Evolutionary conservation across 2,797 vertebrate genomes (phyloP), one percentile per base, ranked within the genome.

Genomic region (Hypotaenidia philippensis): DNA sequence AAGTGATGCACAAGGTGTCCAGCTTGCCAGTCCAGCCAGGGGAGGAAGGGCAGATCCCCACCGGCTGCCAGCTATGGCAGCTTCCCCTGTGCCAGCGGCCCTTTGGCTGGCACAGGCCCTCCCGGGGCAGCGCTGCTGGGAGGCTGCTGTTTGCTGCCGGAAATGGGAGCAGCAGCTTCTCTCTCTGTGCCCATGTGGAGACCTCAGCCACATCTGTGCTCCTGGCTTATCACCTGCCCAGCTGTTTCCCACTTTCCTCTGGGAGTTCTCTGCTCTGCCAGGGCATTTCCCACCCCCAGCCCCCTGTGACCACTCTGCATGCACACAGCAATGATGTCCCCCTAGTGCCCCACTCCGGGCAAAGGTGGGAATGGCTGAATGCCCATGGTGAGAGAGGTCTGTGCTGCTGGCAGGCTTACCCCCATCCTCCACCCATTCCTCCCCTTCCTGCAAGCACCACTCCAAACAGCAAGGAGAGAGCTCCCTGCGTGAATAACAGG

Each of bases 161-260:
- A 70, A 84, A 41, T 41, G 55, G 65, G 61, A 84, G 50, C 60
- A 63, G 60, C 38, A 63, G n/a, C 26, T 26, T 57, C 60, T 68
- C 49, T 31, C 15, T 16, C 59, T 14, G 29, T 12, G 10, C 9
- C 23, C 16, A 4, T 10, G 22, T 27, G 34, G 41, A 85, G 47
- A 49, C 11, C 60, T 89, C 70, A 72, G 40, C 38, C 38, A 45
- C 34, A 27, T 47, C 26, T 65, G 77, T 89, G 61, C 31, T 44
- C 66, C 1, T 1, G 13, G 14, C n/a, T 80, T 59, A 83, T n/a
- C 6, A 0, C 65, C 32, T n/a, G 25, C 40, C 22, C 2, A 1
- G 52, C 40, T 16, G 1, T 66, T 86, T 86, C 32, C 57, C 66
- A 38, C n/a, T 79, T 76, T 76, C 25, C 29, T 25, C 23, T 36